A percentile compares a stretch with the other conserved stretches of the same genome.
phyloP scores from a whole-genome alignment of 2,888 invertebrate genomes.

The Tipula confusa region DNA sequence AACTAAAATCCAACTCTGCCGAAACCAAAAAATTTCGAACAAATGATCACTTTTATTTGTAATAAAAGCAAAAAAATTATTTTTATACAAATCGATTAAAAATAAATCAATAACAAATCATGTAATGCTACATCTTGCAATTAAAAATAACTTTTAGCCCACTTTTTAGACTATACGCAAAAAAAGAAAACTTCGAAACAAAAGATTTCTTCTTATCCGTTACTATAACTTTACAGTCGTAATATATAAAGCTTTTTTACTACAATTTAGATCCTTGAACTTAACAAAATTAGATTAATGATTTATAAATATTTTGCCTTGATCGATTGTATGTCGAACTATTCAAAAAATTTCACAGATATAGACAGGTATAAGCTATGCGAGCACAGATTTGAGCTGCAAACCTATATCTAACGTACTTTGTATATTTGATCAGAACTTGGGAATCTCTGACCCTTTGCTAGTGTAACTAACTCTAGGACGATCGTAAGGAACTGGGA shows the following conservation, averaged over 20 bases:
- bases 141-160: constrained; percentile 7
- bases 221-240: neutral
- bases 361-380: too few relatives aligned
- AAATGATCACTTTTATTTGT: neutral
- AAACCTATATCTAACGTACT: too few relatives aligned
- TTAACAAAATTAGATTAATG: neutral
- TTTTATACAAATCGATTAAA: neutral
- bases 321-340: neutral
- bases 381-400: too few relatives aligned
- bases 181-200: neutral
- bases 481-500: too few relatives aligned
- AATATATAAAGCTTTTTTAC: neutral
- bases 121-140: neutral
- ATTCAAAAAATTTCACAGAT: too few relatives aligned
- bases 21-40: neutral
- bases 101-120: constrained; percentile 12
- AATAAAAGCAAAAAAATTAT: neutral
- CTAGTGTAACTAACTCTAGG: too few relatives aligned
- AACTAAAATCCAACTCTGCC: neutral
- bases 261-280: neutral
- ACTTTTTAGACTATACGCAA: neutral
- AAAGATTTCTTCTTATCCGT: neutral
- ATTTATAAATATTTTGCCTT: neutral
- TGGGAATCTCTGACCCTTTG: too few relatives aligned
- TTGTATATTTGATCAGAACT: too few relatives aligned